Percentiles rank a stretch among this genome's conserved stretches.
These are phyloP conservation scores for Sardina pilchardus DNA, from an alignment of 2,113 vertebrate species.

Conservation along the genomic window DNA sequence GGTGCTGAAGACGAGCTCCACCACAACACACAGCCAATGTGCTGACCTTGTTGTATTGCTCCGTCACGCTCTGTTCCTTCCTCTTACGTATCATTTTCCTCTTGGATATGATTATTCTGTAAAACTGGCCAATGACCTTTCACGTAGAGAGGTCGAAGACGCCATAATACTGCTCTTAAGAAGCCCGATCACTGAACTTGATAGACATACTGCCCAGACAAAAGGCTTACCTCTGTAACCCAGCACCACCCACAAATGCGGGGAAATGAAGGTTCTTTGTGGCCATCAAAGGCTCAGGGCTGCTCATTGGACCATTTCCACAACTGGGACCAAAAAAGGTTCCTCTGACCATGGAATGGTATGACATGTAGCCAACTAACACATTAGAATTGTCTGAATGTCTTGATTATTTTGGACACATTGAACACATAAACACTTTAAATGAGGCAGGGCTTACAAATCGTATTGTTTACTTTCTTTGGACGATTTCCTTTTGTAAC, in stretches of 20 bases:
- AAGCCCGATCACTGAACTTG: not conserved
- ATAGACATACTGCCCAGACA: constrained; percentile 14
- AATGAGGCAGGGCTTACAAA: too few species aligned
- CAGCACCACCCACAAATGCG: not conserved
- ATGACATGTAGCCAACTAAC: not conserved
- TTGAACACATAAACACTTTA: too few species aligned
- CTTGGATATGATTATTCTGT: constrained; percentile 53
- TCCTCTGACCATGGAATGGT: not conserved
- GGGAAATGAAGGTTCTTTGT: not conserved
- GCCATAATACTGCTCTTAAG: constrained; percentile 18
- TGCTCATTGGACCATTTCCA: not conserved
- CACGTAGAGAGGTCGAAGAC: constrained; percentile 49
- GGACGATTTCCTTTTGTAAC: too few species aligned
- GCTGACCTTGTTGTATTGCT: constrained; percentile 2
- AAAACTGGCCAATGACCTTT: constrained; percentile 50
- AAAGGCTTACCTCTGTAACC: constrained; percentile 7
- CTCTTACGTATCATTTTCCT: constrained; percentile 54
- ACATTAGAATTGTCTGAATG: too few species aligned
- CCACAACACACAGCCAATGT: not conserved
- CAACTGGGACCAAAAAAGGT: not conserved
- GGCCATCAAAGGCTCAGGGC: not conserved
- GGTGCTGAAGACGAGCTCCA: not conserved
- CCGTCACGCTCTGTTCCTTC: constrained; percentile 46
- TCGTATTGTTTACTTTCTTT: too few species aligned
- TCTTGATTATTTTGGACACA: too few species aligned